Evolutionary conservation across 2,113 vertebrate genomes (phyloP), one percentile per base, ranked within the genome.

Genomic region (Melanotaenia duboulayi): DNA sequence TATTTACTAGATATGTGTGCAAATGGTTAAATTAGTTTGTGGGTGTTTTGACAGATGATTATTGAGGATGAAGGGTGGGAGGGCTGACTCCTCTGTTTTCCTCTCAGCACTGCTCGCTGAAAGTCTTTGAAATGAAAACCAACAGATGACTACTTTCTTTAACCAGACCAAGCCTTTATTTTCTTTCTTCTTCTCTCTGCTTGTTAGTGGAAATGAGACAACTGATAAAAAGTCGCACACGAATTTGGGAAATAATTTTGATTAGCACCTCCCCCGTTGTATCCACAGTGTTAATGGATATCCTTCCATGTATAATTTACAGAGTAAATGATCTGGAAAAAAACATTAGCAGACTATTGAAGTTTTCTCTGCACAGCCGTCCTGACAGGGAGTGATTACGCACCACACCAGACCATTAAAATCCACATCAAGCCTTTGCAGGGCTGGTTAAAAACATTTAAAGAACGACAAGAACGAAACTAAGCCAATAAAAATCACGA

Each of bases 1-100:
- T 92, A 91, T 94, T 93, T 87, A 69, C 81, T 79, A 80, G 80
- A 89, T 91, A 92, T 94, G 90, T 88, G 94, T 81, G 91, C 93
- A 94, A 95, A 95, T 87, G 90, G 92, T 91, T 93, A 93, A 94
- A 94, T 94, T 91, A 91, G 93, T 93, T 89, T 91, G 93, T 78
- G 93, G 93, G 92, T 94, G 93, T 96, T 94, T 94, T 95, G 93
- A 95, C 93, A 94, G 92, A 93, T 94, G 92, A 94, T 94, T 94
- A 95, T 93, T 89, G 84, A 85, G 92, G 79, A 87, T 90, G 86
- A 89, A 92, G 86, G 90, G 91, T 91, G 88, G 92, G 89, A 81
- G 91, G 92, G 90, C 86, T 92, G 91, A 92, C 90, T 89, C 89
- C 83, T 84, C 85, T 70, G 70, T 80, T 67, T 78, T 63, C 64